Percentiles rank a stretch among this genome's conserved stretches.
Evolutionary conservation across 2,797 vertebrate species (phyloP).

Genomic region (Anas bahamensis): DNA sequence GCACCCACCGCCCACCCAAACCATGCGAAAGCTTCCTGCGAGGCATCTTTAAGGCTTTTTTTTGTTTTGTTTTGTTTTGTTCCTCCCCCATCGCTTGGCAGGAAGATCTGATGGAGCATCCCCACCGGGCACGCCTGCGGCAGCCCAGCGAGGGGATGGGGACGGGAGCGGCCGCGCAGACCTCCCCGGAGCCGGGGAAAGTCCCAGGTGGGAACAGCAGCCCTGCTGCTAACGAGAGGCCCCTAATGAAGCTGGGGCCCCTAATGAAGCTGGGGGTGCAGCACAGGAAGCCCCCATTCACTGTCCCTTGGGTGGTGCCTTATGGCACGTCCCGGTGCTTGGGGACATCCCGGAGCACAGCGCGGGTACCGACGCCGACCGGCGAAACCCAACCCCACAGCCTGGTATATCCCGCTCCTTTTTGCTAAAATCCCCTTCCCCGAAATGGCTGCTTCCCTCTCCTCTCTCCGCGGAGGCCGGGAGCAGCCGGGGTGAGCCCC

Average conservation of each 20-base stretch:
- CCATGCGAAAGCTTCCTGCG: not conserved
- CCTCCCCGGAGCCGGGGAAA: not conserved
- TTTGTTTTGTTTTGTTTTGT: not conserved
- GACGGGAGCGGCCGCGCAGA: not conserved
- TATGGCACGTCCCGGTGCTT: not conserved
- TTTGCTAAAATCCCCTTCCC: not conserved
- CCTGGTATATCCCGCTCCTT: not conserved
- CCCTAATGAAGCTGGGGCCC: not conserved
- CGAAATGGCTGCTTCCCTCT: not conserved
- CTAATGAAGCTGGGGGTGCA: rapidly evolving
- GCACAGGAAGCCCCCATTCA: not conserved
- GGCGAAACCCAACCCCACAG: no score
- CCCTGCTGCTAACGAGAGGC: rapidly evolving
- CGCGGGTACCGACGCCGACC: not conserved
- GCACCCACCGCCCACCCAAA: not conserved
- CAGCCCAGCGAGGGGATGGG: rapidly evolving
- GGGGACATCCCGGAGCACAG: not conserved
- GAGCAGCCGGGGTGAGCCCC: not conserved
- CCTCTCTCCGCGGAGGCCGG: not conserved
- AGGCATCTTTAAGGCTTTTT: not conserved
- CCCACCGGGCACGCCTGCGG: not conserved
- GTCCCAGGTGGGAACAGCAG: not conserved
- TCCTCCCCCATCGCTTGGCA: not conserved
- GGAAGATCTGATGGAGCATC: not conserved
- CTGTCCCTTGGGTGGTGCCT: not conserved